Evolutionary conservation across 2,113 vertebrate genomes (phyloP), one percentile per base, ranked within the genome.

Genomic region (Protobothrops mucrosquamatus): DNA sequence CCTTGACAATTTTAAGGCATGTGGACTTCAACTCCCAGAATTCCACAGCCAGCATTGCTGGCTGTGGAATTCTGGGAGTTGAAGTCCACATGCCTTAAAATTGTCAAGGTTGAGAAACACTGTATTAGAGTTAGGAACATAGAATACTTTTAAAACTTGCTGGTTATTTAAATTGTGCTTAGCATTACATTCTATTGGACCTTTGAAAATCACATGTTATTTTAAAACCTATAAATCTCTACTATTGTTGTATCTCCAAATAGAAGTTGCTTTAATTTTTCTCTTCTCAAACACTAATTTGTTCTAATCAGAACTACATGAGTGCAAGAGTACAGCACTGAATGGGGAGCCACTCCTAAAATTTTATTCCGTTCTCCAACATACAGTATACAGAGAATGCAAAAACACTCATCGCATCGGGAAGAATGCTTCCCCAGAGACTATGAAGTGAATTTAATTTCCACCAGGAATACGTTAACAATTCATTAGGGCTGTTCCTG

Each of bases 401-500:
- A 96, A 96, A 81, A 54, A 54, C 18, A 20, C 23, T 89, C 93
- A 92, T 94, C 96, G 92, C 93, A 97, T 96, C 96, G 95, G 94
- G 95, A 96, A 95, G 95, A 95, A 95, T 90, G 59, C 95, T 93
- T 96, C 96, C 95, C 96, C 59, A 51, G 96, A 95, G 95, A 97
- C 93, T 95, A 93, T 96, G 95, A 95, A 96, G 90, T 94, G 95
- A 94, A 96, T 88, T 97, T 96, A 95, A 96, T 95, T 97, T 97
- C 97, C 96, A 96, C 96, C 94, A 97, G 90, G 87, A 97, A 97
- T 0, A 93, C 93, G 95, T 97, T 97, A 97, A 97, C 94, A 95
- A 95, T 96, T 97, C 96, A 97, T 97, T 97, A 97, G 95, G 96
- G 96, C 93, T 94, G 96, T 95, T 95, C 95, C 95, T 97, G 95